Evolutionary conservation across 2,797 vertebrate species (phyloP).

Genomic region (Arrhamphus sclerolepis): DNA sequence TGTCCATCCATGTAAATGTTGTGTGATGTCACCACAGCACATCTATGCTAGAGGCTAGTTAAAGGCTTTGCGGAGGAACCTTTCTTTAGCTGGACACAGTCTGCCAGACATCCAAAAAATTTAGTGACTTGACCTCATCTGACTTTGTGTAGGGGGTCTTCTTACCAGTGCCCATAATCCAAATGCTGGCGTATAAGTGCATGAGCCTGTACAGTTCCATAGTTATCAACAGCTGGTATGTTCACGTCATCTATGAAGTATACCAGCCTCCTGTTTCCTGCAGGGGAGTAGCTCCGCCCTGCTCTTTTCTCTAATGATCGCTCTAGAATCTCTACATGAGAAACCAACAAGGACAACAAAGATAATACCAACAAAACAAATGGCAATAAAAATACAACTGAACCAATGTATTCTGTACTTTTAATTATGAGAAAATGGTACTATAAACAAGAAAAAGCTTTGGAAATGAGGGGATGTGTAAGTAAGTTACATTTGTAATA

Average conservation of each 20-base stretch:
- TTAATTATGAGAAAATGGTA: not conserved
- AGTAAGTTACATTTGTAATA: not conserved
- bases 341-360: slow-evolving; percentile 14
- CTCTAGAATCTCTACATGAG: slow-evolving; percentile 81
- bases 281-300: slow-evolving; percentile 78
- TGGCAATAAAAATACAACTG: not conserved
- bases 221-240: slow-evolving; percentile 80
- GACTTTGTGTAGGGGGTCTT: not conserved
- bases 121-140: not conserved
- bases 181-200: slow-evolving; percentile 80
- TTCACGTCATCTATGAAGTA: slow-evolving; percentile 88
- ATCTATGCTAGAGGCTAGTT: not conserved
- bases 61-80: not conserved
- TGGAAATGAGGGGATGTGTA: not conserved
- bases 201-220: slow-evolving; percentile 79
- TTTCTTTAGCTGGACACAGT: not conserved
- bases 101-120: not conserved
- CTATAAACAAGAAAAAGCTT: not conserved
- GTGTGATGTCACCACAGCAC: not conserved
- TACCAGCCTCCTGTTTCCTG: slow-evolving; percentile 81
- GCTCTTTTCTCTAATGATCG: slow-evolving; percentile 84
- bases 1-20: not conserved
- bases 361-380: not conserved
- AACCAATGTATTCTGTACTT: not conserved
- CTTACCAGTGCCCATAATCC: slow-evolving; percentile 82